These are phyloP conservation scores for Cephonodes hylas DNA, from an alignment of 2,888 invertebrate genomes.

Conservation along the genomic window DNA sequence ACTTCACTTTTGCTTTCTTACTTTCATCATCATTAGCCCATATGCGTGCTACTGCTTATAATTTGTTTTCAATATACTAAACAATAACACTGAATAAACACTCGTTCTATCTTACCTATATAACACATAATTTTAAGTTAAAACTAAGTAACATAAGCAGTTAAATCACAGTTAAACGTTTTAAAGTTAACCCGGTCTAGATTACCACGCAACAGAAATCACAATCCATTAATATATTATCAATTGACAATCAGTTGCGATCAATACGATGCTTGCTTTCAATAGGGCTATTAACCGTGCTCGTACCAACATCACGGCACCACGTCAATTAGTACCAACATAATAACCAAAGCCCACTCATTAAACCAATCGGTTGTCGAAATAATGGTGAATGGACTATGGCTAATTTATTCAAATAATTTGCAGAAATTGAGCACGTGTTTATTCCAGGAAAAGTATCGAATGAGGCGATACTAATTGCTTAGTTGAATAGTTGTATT, in stretches of 20 bases:
- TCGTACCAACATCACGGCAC: slow-evolving; percentile 16
- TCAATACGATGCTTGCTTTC: slow-evolving; percentile 2
- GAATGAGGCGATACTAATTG: no score
- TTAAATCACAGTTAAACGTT: neutral
- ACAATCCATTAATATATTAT: slow-evolving; percentile 1
- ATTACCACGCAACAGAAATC: neutral
- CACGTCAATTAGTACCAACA: slow-evolving; percentile 25
- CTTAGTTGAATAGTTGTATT: no score
- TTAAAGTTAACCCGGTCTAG: neutral
- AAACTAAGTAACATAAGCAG: no score
- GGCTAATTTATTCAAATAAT: neutral
- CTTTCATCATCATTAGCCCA: no score
- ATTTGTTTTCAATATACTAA: no score
- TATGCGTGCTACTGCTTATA: no score
- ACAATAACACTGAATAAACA: no score
- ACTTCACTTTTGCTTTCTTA: no score
- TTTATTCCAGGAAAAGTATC: neutral
- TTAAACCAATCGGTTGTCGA: neutral
- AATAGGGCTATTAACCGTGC: neutral
- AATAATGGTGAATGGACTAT: neutral
- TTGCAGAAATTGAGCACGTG: neutral
- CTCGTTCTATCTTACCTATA: no score
- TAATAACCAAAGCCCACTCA: slow-evolving; percentile 5
- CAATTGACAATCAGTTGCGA: slow-evolving; percentile 1
- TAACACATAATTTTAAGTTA: no score